Evolutionary conservation across 1,140 invertebrate genomes (phyloP), one percentile per base, ranked within the genome.

Genomic region (Mercenaria mercenaria): DNA sequence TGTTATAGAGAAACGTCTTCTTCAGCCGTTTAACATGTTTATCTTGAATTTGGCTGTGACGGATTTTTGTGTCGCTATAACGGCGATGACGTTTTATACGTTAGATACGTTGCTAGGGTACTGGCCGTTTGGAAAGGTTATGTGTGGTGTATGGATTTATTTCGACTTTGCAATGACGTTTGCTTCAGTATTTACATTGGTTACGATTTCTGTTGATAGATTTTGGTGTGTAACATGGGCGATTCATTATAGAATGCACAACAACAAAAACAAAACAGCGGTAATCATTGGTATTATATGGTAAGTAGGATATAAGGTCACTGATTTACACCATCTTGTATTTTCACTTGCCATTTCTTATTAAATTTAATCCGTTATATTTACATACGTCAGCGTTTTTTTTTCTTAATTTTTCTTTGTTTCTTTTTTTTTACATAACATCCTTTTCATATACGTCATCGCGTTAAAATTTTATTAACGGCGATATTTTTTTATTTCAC

Each of bases 121-220:
- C 29, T 88, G 86, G 86, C 86, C 86, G 2, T 88, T 88, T 39
- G 86, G 86, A 20, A 52, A n/a, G 8, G 4, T 80, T 0, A 88
- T 88, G 59, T 88, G 86, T 52, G 86, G 86, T 20, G 13, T 88
- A 8, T 88, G 86, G 86, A 88, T 88, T 47, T 96, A 95, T 88
- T 95, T 93, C 69, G 96, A 96, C 89, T 96, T 96, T 89, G 94
- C 94, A 26, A 95, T 96, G 95, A 96, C 95, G 10, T 96, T 96
- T 79, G 95, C 95, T 29, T 95, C 95, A 1, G 95, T 96, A 41
- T 95, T 96, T 85, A 95, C 95, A 0, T 88, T 96, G 0, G 91
- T 95, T 29, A 95, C 94, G 15, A 96, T 96, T 72, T 96, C 96
- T n/a, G 89, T 95, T 34, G 96, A 96, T 92, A 93, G 96, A 11